These are phyloP conservation scores for Panthera tigris DNA, from an alignment of 2,113 vertebrate species.

Conservation along the genomic window DNA sequence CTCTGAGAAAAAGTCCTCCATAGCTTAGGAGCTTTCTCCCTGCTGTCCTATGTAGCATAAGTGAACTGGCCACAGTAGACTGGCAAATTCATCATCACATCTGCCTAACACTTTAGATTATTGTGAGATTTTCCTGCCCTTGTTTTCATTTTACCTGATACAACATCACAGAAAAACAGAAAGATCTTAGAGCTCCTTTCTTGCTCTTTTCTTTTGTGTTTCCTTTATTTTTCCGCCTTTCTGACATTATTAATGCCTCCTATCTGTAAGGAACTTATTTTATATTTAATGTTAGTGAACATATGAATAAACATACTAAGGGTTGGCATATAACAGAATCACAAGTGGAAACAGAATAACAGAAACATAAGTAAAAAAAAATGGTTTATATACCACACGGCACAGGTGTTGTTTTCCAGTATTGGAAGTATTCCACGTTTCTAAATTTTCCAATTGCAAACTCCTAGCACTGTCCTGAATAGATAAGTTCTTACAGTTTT, in stretches of 20 bases:
- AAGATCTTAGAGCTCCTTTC: neutral
- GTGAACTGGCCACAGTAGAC: rapidly evolving
- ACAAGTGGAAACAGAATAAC: neutral
- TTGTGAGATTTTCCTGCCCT: neutral
- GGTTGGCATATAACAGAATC: neutral
- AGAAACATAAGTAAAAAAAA: neutral
- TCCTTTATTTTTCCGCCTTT: neutral
- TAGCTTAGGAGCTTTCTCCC: neutral
- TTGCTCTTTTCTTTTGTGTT: neutral
- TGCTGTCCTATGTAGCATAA: rapidly evolving
- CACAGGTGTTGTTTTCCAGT: neutral
- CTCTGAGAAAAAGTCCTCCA: neutral
- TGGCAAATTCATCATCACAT: neutral
- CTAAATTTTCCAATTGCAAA: constrained; percentile 43
- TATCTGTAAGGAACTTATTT: neutral
- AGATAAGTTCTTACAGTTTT: constrained; percentile 38
- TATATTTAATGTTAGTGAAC: neutral
- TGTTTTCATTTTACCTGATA: neutral
- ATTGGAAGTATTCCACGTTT: neutral
- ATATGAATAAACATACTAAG: neutral
- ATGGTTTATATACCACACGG: neutral
- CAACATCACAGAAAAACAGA: neutral
- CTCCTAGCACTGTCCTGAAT: neutral
- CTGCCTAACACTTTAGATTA: neutral
- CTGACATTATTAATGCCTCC: neutral